phyloP scores from a whole-genome alignment of 2,797 vertebrate species.

The Parotocinclus haroldoi region DNA sequence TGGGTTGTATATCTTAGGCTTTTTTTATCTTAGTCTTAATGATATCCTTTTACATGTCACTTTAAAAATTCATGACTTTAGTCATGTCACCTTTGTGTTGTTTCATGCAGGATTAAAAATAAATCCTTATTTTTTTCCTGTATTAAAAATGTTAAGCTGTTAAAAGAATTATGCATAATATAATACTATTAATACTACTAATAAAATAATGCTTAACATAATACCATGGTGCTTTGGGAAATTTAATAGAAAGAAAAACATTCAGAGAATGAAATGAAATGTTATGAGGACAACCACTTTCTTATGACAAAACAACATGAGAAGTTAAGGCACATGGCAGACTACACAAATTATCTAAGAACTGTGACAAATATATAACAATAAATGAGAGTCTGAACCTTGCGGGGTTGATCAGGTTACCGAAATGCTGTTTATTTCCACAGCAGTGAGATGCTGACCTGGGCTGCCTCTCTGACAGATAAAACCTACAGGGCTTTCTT shows the following conservation, averaged over 20 bases:
- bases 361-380: background rate
- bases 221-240: too few relatives aligned
- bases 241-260: background rate
- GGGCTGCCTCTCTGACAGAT: slow-evolving; percentile 34
- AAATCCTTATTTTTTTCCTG: background rate
- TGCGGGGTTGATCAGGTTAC: slow-evolving; percentile 42
- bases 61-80: slow-evolving; percentile 62
- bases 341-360: background rate
- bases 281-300: slow-evolving; percentile 13
- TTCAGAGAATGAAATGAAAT: background rate
- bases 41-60: slow-evolving; percentile 58
- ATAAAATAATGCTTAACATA: too few relatives aligned
- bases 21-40: slow-evolving; percentile 13
- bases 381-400: background rate
- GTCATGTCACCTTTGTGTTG: slow-evolving; percentile 56
- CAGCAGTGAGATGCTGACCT: slow-evolving; percentile 34
- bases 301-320: background rate
- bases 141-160: too few relatives aligned
- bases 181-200: too few relatives aligned
- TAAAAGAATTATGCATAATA: too few relatives aligned
- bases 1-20: slow-evolving; percentile 38
- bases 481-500: slow-evolving; percentile 48
- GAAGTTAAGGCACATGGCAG: background rate
- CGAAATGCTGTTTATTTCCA: slow-evolving; percentile 54
- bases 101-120: slow-evolving; percentile 41